These are phyloP conservation scores for Chaetodon trifascialis DNA, from an alignment of 2,113 vertebrate genomes.

Conservation along the genomic window DNA sequence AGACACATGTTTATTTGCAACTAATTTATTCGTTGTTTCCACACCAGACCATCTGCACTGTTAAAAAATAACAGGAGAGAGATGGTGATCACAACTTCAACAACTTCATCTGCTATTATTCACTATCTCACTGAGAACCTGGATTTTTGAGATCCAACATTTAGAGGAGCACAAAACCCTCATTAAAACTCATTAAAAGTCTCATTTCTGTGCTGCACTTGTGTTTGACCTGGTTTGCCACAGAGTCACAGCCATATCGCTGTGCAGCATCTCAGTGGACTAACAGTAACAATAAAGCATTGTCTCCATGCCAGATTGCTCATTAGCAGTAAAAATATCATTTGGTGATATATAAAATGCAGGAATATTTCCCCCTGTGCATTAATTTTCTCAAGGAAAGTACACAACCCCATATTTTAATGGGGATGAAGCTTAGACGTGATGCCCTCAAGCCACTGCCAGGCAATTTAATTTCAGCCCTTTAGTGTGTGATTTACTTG, in stretches of 20 bases:
- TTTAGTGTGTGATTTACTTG: constrained; percentile 43
- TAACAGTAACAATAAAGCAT: constrained; percentile 53
- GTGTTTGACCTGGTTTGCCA: constrained; percentile 48
- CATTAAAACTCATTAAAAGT: constrained; percentile 39
- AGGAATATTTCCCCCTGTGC: constrained; percentile 28
- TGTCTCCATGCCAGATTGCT: constrained; percentile 66
- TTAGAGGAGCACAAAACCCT: constrained; percentile 3
- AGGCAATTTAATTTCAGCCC: constrained; percentile 40
- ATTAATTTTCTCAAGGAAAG: constrained; percentile 35
- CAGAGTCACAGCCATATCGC: constrained; percentile 15
- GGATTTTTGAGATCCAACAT: not conserved
- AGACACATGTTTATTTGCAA: constrained; percentile 30
- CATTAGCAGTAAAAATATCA: constrained; percentile 62
- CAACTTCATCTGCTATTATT: constrained; percentile 9
- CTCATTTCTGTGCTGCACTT: constrained; percentile 30
- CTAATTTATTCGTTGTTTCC: constrained; percentile 12
- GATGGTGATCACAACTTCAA: constrained; percentile 32
- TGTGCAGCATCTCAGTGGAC: constrained; percentile 41
- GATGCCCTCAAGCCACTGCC: constrained; percentile 36
- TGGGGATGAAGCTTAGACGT: constrained; percentile 30
- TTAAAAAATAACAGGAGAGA: constrained; percentile 6
- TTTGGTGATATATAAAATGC: constrained; percentile 23
- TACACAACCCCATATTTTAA: constrained; percentile 24
- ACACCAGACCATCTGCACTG: constrained; percentile 35
- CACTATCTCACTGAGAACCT: constrained; percentile 8